These are phyloP conservation scores for Borostomias antarcticus DNA, from an alignment of 2,797 vertebrate genomes.

Conservation along the genomic window DNA sequence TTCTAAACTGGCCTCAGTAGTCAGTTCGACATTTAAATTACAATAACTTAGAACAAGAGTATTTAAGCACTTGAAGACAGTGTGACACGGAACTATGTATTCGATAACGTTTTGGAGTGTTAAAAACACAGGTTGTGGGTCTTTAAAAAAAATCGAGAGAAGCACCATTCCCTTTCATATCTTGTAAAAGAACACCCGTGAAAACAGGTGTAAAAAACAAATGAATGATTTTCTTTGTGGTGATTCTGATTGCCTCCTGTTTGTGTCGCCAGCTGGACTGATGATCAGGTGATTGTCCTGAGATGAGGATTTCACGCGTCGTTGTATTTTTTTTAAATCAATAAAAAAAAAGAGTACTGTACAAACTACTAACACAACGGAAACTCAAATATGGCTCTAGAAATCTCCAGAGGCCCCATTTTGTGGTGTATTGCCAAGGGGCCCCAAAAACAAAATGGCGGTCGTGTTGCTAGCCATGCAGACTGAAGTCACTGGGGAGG, in stretches of 20 bases:
- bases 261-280: constrained; percentile 12
- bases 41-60: constrained; percentile 40
- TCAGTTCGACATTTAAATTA: constrained; percentile 37
- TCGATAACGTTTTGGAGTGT: constrained; percentile 32
- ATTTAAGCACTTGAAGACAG: constrained; percentile 30
- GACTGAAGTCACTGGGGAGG: constrained; percentile 53
- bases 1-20: constrained; percentile 6
- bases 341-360: constrained; percentile 43
- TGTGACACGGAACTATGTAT: constrained; percentile 32
- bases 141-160: constrained; percentile 31
- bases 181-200: constrained; percentile 48
- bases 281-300: constrained; percentile 53
- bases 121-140: not conserved
- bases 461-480: constrained; percentile 25
- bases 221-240: constrained; percentile 17
- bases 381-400: constrained; percentile 49
- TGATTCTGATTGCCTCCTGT: not conserved
- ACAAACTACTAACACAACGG: constrained; percentile 11
- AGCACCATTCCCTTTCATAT: constrained; percentile 3
- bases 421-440: constrained; percentile 41
- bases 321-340: constrained; percentile 14
- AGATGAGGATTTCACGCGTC: constrained; percentile 41
- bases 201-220: constrained; percentile 52
- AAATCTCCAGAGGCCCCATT: constrained; percentile 44
- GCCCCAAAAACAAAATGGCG: constrained; percentile 35